Evolutionary conservation across 2,797 vertebrate species (phyloP).

Genomic region (Bufotes viridis): DNA sequence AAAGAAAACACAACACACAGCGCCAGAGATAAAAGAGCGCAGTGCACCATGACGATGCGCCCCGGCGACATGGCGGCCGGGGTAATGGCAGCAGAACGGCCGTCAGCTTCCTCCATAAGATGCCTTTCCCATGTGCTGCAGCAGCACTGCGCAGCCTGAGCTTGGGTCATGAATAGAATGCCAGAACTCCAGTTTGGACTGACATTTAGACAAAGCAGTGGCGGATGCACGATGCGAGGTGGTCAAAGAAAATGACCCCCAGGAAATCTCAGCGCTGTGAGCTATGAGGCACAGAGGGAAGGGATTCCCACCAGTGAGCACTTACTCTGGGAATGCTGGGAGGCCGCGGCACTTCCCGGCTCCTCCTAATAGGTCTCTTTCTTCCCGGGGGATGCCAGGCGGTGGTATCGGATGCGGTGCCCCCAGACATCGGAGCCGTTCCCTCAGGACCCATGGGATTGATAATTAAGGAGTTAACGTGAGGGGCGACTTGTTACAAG

Average conservation of each 20-base stretch:
- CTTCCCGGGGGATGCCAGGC: neutral
- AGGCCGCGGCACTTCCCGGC: neutral
- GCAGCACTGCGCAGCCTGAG: neutral
- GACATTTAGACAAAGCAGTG: neutral
- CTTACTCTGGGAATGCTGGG: neutral
- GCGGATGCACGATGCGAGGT: too few relatives aligned
- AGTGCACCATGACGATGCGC: neutral
- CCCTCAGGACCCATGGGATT: neutral
- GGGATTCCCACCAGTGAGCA: too few relatives aligned
- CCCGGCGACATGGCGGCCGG: neutral
- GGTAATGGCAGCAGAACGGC: too few relatives aligned
- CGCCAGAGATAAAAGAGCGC: neutral
- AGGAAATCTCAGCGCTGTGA: too few relatives aligned
- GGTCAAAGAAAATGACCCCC: too few relatives aligned
- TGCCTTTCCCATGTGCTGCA: too few relatives aligned
- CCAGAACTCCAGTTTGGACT: neutral
- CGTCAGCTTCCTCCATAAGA: too few relatives aligned
- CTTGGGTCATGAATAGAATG: neutral
- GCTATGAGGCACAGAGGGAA: too few relatives aligned
- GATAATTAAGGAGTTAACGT: neutral
- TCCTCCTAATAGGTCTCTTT: neutral
- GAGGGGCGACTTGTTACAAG: too few relatives aligned
- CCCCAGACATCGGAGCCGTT: neutral
- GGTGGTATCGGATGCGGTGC: neutral
- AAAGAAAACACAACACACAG: neutral